Evolutionary conservation across 2,888 invertebrate species (phyloP).

Genomic region (Cyclophora punctaria): DNA sequence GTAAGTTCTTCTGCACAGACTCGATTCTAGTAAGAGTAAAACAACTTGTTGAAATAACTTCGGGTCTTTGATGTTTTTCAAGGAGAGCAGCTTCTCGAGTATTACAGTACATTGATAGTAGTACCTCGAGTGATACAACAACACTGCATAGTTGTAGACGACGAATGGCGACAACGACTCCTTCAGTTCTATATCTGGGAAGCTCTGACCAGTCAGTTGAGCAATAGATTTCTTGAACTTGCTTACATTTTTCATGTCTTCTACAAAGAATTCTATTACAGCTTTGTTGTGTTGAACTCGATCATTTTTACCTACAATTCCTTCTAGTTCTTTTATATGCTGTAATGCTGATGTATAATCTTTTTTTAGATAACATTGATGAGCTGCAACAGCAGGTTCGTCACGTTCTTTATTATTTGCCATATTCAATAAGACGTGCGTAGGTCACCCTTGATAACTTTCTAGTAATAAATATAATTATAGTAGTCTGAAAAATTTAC

Average conservation of each 20-base stretch:
- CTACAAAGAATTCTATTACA: constrained; percentile 86
- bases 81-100: constrained; percentile 52
- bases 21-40: constrained; percentile 56
- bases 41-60: constrained; percentile 53
- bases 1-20: constrained; percentile 59
- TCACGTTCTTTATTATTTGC: constrained; percentile 45
- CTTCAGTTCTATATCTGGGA: constrained; percentile 56
- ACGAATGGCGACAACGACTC: constrained; percentile 58
- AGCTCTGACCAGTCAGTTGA: constrained; percentile 73
- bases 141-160: constrained; percentile 86
- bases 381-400: constrained; percentile 76
- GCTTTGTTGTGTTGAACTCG: constrained; percentile 89
- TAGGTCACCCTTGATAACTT: not conserved
- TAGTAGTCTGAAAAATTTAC: too few relatives aligned
- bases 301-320: constrained; percentile 75
- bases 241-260: constrained; percentile 82
- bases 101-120: constrained; percentile 78
- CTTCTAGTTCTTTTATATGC: constrained; percentile 79
- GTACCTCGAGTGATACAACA: constrained; percentile 84
- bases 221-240: constrained; percentile 80
- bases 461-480: too few relatives aligned
- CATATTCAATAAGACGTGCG: constrained; percentile 26
- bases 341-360: constrained; percentile 77
- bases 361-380: constrained; percentile 77
- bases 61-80: constrained; percentile 52